Evolutionary conservation across 2,113 vertebrate genomes (phyloP).

Genomic region (Sminthopsis crassicaudata): DNA sequence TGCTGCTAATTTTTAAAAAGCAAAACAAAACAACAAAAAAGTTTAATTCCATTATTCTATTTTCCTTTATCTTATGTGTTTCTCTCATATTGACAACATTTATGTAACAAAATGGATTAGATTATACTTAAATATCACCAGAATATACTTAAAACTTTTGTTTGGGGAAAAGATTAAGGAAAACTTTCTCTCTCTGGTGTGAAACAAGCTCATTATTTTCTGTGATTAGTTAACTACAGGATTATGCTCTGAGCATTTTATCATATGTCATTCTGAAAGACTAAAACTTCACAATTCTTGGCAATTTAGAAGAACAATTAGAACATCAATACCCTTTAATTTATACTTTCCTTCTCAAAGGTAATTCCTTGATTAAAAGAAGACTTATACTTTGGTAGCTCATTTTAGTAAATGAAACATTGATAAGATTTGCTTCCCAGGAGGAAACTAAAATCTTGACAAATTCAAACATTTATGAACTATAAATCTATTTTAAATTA

Average conservation of each 20-base stretch:
- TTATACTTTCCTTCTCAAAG: not conserved
- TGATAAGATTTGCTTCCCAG: not conserved
- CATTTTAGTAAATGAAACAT: not conserved
- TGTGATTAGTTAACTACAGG: not conserved
- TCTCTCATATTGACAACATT: not conserved
- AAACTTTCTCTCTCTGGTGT: not conserved
- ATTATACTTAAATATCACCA: not conserved
- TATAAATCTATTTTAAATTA: not conserved
- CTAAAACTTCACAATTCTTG: not conserved
- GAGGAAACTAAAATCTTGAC: not conserved
- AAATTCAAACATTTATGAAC: not conserved
- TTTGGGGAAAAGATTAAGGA: not conserved
- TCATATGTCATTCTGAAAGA: not conserved
- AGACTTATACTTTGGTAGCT: not conserved
- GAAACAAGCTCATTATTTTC: not conserved
- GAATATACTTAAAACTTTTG: not conserved
- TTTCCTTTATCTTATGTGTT: not conserved
- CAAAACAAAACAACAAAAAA: no score
- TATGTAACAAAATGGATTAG: not conserved
- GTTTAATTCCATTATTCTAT: not conserved
- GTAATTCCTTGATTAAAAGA: not conserved
- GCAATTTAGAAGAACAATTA: not conserved
- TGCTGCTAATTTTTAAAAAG: not conserved
- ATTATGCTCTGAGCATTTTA: not conserved
- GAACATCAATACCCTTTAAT: not conserved